phyloP scores from a whole-genome alignment of 1,140 invertebrate genomes.

The Heliothis virescens region DNA sequence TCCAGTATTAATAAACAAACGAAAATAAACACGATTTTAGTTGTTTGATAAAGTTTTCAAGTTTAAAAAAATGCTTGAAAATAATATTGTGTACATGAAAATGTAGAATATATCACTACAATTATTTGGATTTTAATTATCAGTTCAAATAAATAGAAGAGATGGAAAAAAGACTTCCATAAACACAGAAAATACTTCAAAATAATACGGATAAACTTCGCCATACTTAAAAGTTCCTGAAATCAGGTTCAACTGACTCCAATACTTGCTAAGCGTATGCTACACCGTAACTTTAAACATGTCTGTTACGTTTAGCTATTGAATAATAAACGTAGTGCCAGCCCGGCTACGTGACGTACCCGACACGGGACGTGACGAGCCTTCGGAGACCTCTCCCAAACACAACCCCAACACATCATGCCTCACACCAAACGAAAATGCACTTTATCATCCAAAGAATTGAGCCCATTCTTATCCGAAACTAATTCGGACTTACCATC shows the following conservation, averaged over 20 bases:
- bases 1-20: no score
- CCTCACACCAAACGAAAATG: constrained; percentile 64
- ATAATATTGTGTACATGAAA: no score
- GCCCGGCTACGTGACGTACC: constrained; percentile 72
- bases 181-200: no score
- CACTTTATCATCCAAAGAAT: constrained; percentile 64
- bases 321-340: constrained; percentile 77
- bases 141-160: no score
- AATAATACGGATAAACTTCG: constrained; percentile 1
- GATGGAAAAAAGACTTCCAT: no score
- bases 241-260: constrained; percentile 5
- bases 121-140: no score
- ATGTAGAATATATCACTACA: no score
- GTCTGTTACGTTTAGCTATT: constrained; percentile 78
- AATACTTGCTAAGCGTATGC: constrained; percentile 23
- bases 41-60: no score
- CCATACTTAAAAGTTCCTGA: constrained; percentile 12
- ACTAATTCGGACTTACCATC: constrained; percentile 48
- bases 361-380: constrained; percentile 66
- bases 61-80: no score
- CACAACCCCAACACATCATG: constrained; percentile 62
- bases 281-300: constrained; percentile 58
- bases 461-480: constrained; percentile 60
- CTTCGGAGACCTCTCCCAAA: constrained; percentile 56
- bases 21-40: no score